These are phyloP conservation scores for Macrosoma leucophasiata DNA, from an alignment of 2,888 invertebrate genomes.

Conservation along the genomic window DNA sequence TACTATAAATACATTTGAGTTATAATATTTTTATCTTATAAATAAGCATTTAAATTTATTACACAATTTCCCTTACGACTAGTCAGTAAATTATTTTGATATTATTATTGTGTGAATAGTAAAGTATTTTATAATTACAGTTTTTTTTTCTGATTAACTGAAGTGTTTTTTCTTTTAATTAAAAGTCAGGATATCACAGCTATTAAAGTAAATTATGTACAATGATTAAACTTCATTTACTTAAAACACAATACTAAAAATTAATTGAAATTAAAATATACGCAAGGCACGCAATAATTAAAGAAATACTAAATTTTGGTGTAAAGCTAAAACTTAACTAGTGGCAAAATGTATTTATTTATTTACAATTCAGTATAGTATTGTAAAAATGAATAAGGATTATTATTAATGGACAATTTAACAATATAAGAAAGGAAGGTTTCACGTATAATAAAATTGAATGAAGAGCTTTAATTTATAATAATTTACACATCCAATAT, in stretches of 20 bases:
- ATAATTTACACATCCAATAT: too few relatives aligned
- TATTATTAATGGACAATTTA: too few relatives aligned
- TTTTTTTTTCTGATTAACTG: constrained; percentile 25
- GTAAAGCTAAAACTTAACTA: constrained; percentile 67
- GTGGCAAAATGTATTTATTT: constrained; percentile 46
- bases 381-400: constrained; percentile 1
- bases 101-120: constrained; percentile 25
- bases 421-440: too few relatives aligned
- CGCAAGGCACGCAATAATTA: constrained; percentile 41
- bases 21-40: constrained; percentile 39
- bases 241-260: constrained; percentile 32
- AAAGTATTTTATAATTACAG: constrained; percentile 30
- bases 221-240: constrained; percentile 27
- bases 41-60: constrained; percentile 37
- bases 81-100: constrained; percentile 48
- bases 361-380: constrained; percentile 32
- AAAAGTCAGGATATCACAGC: constrained; percentile 67
- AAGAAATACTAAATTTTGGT: constrained; percentile 65
- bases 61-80: constrained; percentile 55
- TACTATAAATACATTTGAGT: constrained; percentile 41
- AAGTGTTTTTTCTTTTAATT: constrained; percentile 37
- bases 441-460: too few relatives aligned
- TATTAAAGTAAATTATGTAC: constrained; percentile 61
- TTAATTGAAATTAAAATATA: constrained; percentile 31
- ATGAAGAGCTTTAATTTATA: too few relatives aligned